phyloP scores from a whole-genome alignment of 2,888 invertebrate species.

The Protophormia terraenovae region DNA sequence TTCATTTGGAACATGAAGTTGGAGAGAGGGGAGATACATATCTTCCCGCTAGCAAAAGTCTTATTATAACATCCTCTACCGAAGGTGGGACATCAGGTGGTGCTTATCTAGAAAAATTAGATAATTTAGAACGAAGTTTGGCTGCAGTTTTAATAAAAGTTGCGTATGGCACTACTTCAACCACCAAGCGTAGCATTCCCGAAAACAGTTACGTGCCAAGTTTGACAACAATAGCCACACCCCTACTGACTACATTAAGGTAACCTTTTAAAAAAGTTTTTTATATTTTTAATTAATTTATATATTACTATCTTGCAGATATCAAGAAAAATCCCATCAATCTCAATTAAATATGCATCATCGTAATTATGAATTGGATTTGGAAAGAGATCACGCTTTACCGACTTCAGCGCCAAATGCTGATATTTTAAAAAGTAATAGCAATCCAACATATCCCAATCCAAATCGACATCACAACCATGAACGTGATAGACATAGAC shows the following conservation, averaged over 20 bases:
- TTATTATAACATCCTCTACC: slow-evolving; percentile 61
- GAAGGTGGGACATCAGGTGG: slow-evolving; percentile 72
- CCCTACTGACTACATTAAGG: slow-evolving; percentile 84
- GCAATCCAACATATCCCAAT: slow-evolving; percentile 89
- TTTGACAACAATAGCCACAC: slow-evolving; percentile 85
- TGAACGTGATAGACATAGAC: slow-evolving; percentile 78
- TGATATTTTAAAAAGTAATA: slow-evolving; percentile 89
- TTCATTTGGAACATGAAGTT: slow-evolving; percentile 32
- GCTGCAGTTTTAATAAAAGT: slow-evolving; percentile 87
- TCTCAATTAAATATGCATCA: slow-evolving; percentile 79
- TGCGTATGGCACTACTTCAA: slow-evolving; percentile 85
- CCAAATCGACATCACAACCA: slow-evolving; percentile 84
- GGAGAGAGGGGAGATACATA: slow-evolving; percentile 26
- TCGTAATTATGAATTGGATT: slow-evolving; percentile 85
- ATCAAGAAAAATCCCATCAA: slow-evolving; percentile 78
- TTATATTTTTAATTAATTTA: background rate
- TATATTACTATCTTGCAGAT: slow-evolving; percentile 71
- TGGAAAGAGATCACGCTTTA: slow-evolving; percentile 88
- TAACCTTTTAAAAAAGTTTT: slow-evolving; percentile 71
- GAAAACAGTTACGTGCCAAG: slow-evolving; percentile 84
- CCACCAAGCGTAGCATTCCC: slow-evolving; percentile 86
- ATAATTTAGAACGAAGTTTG: slow-evolving; percentile 85
- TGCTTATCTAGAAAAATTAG: slow-evolving; percentile 83
- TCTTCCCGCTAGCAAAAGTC: slow-evolving; percentile 52
- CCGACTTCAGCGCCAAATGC: slow-evolving; percentile 90